Evolutionary conservation across 2,888 invertebrate species (phyloP), one percentile per base, ranked within the genome.

Genomic region (Drosophila limbata): DNA sequence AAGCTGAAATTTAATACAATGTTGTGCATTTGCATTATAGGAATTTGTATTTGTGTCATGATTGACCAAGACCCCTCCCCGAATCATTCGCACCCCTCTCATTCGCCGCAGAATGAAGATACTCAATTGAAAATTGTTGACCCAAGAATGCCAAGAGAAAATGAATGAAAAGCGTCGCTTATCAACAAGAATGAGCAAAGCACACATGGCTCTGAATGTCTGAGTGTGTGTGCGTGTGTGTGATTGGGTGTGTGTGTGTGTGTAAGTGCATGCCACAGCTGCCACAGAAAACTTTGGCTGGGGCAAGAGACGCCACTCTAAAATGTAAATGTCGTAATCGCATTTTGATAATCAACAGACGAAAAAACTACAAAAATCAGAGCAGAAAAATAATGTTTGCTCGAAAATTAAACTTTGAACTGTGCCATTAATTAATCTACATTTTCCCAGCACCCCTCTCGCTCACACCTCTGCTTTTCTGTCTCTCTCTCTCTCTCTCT

Each of bases 391-490:
- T 69, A 73, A 86, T 87, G 73, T 84, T 76, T 81, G 75, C 59
- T 35, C 65, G 57, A 19, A 78, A 86, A 89, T 87, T 90, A 71
- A 90, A 75, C 90, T 87, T 81, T 89, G 88, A 88, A 84, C 89
- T 88, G 73, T 75, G 79, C 81, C 83, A 79, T 88, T 89, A 87
- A 88, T 88, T 89, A 79, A 80, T 69, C 81, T 75, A 62, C 51
- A 66, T 65, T 35, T 55, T 55, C 21, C 1, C 33, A 42, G 25
- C 39, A 4, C 35, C 42, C 19, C 19, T 4, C 42, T 10, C 17
- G 10, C 42, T 39, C 15, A 3, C 42, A 21, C 11, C 2, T 19
- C 19, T 19, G 19, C 1, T 42, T 42, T 42, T 2, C 15, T 3
- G 6, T 15, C 11, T 31, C 15, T 4, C 15, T 11, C 10, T 19